These are phyloP conservation scores for Mnemiopsis leidyi DNA, from an alignment of 37 sponge, comb jelly and placozoan species.

Conservation along the genomic window DNA sequence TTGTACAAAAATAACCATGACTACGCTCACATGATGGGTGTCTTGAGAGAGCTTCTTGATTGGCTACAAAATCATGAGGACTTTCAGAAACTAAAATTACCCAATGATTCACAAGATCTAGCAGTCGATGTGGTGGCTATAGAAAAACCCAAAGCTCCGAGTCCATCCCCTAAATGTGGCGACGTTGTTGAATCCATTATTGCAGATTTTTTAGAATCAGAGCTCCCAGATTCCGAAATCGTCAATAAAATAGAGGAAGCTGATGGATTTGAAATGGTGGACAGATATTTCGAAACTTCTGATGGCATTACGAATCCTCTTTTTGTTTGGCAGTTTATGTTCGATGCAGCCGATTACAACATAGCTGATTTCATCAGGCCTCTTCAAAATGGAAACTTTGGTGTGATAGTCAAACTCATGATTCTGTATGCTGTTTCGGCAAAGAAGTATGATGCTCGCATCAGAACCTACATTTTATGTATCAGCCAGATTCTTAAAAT, in stretches of 20 bases:
- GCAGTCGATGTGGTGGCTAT: neutral
- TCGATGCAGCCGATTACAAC: conserved; percentile 21
- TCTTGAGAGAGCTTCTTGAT: neutral
- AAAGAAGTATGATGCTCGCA: neutral
- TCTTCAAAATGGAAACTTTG: neutral
- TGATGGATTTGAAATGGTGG: neutral
- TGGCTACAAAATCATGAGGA: neutral
- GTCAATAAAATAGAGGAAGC: neutral
- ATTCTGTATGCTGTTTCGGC: neutral
- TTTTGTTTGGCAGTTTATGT: conserved; percentile 37
- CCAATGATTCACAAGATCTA: neutral
- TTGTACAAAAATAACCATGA: neutral
- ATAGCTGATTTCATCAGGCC: neutral
- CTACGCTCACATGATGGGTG: neutral
- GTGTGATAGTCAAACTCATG: neutral
- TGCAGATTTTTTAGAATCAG: neutral
- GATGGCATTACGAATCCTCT: neutral
- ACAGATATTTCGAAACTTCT: neutral
- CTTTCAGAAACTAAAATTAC: neutral
- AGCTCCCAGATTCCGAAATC: neutral
- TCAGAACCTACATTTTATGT: conserved; percentile 9
- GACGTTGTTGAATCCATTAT: neutral
- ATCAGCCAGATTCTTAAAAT: neutral
- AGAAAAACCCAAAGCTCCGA: neutral
- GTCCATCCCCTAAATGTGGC: neutral